These are phyloP conservation scores for Daphoenositta chrysoptera DNA, from an alignment of 2,113 vertebrate genomes.

Conservation along the genomic window DNA sequence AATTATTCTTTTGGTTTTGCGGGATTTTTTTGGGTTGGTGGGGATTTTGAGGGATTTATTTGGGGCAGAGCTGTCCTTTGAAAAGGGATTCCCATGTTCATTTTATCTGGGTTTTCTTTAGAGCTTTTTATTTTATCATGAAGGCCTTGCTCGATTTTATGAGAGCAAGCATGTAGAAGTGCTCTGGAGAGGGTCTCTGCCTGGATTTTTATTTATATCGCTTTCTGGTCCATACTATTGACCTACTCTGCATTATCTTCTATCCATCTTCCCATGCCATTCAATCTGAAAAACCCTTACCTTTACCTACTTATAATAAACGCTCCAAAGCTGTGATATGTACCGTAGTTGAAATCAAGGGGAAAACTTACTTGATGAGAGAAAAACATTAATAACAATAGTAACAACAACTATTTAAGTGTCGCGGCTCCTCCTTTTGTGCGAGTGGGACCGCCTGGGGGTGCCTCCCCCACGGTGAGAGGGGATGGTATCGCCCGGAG, in stretches of 20 bases:
- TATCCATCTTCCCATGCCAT: background rate
- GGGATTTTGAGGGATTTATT: background rate
- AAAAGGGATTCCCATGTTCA: background rate
- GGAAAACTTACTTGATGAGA: background rate
- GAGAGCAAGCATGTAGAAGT: background rate
- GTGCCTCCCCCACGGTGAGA: no score
- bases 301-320: background rate
- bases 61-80: background rate
- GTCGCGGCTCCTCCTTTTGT: background rate
- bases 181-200: background rate
- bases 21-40: background rate
- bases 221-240: background rate
- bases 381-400: background rate
- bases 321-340: background rate
- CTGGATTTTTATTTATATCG: background rate
- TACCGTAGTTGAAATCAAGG: background rate
- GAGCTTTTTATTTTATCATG: background rate
- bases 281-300: background rate
- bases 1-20: background rate
- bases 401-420: background rate
- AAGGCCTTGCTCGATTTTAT: background rate
- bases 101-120: background rate
- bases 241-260: background rate
- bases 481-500: background rate
- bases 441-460: background rate